phyloP scores from a whole-genome alignment of 64 coral and sea anemone genomes.

The Pocillopora verrucosa region DNA sequence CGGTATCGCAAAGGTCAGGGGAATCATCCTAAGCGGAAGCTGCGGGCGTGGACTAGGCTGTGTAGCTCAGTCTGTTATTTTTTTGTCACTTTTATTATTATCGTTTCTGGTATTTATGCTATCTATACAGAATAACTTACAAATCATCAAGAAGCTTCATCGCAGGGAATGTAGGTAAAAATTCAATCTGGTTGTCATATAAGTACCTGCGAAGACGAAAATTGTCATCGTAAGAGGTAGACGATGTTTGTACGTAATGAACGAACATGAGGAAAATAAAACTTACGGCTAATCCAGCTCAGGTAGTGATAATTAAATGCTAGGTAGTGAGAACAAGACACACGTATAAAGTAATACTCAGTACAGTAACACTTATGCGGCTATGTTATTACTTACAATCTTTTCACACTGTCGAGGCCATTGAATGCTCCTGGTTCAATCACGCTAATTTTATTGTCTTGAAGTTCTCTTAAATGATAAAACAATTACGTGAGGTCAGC shows the following conservation, averaged over 20 bases:
- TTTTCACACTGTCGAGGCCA: not conserved
- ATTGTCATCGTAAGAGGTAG: not conserved
- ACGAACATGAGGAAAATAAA: too few relatives aligned
- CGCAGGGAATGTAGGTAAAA: conserved; percentile 53
- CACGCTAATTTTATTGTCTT: conserved; percentile 14
- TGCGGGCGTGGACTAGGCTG: too few relatives aligned
- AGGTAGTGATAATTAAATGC: too few relatives aligned
- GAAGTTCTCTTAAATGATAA: conserved; percentile 5
- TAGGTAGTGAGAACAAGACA: too few relatives aligned
- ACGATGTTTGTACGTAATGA: not conserved
- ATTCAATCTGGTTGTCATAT: conserved; percentile 29
- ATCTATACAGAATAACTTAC: conserved; percentile 27
- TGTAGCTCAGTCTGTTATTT: too few relatives aligned
- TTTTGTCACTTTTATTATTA: too few relatives aligned
- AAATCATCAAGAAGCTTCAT: not conserved
- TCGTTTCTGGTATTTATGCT: not conserved
- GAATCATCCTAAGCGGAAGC: too few relatives aligned
- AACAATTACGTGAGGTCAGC: not conserved
- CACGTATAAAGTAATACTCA: too few relatives aligned
- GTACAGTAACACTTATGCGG: not conserved
- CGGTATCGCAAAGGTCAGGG: too few relatives aligned
- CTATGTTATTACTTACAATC: conserved; percentile 2
- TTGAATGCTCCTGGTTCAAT: conserved; percentile 43
- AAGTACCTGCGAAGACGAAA: conserved; percentile 8
- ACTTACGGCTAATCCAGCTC: too few relatives aligned